phyloP scores from a whole-genome alignment of 2,113 vertebrate genomes.

The Oplegnathus fasciatus region DNA sequence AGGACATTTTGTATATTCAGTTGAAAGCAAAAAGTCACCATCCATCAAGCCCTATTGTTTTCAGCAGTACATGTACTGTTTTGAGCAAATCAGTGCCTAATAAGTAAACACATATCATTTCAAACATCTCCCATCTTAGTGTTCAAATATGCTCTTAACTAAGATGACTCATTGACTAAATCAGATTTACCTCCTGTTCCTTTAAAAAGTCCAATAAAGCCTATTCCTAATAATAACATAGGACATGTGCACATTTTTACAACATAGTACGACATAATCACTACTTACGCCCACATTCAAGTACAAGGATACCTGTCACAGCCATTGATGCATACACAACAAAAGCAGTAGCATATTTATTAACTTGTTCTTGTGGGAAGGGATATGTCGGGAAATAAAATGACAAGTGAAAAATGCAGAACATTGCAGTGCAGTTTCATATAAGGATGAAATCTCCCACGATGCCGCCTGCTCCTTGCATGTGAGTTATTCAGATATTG shows the following conservation, averaged over 20 bases:
- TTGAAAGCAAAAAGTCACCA: not conserved
- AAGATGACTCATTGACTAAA: not conserved
- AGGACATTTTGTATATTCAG: not conserved
- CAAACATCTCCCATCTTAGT: not conserved
- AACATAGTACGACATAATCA: not conserved
- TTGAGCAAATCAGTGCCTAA: not conserved
- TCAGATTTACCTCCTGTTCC: not conserved
- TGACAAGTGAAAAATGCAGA: conserved; percentile 50
- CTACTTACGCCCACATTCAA: not conserved
- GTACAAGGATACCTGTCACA: conserved; percentile 9
- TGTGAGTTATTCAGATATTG: conserved; percentile 46
- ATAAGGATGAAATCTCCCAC: conserved; percentile 43
- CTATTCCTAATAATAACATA: not conserved
- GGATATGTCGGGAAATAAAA: conserved; percentile 41
- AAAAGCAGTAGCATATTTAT: conserved; percentile 43
- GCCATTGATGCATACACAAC: not conserved
- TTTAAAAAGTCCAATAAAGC: conserved; percentile 21
- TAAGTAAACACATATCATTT: not conserved
- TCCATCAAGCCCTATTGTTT: not conserved
- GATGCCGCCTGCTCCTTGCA: conserved; percentile 19
- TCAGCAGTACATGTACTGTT: not conserved
- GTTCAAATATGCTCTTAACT: not conserved
- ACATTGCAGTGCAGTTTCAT: conserved; percentile 32
- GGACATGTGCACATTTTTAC: not conserved
- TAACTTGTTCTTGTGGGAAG: conserved; percentile 57